Evolutionary conservation across 2,797 vertebrate species (phyloP).

Genomic region (Eidolon dupreanum): DNA sequence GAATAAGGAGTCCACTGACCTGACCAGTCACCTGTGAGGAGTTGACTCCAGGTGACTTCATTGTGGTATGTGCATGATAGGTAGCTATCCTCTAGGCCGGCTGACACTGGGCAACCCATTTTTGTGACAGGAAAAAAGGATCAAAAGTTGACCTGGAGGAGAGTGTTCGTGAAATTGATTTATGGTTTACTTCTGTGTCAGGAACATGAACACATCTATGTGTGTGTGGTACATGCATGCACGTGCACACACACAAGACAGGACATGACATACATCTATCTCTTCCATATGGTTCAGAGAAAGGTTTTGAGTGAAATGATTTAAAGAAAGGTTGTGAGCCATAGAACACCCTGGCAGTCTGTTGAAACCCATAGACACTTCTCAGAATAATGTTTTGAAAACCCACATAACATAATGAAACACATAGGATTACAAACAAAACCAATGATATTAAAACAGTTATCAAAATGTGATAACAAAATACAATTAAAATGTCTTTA

Average conservation of each 20-base stretch:
- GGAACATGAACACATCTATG: not conserved
- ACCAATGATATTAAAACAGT: not conserved
- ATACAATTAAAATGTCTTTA: not conserved
- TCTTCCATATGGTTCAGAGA: not conserved
- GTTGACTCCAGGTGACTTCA: not conserved
- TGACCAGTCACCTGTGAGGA: not conserved
- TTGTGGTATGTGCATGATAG: not conserved
- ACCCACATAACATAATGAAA: not conserved
- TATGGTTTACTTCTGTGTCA: not conserved
- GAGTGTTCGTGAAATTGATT: not conserved
- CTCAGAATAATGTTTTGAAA: not conserved
- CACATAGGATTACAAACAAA: not conserved
- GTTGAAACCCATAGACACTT: not conserved
- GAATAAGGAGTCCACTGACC: not conserved
- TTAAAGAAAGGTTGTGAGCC: not conserved
- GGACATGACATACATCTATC: not conserved
- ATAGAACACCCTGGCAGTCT: not conserved
- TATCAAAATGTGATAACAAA: not conserved
- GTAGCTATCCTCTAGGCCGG: not conserved
- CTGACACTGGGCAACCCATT: not conserved
- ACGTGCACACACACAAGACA: not conserved
- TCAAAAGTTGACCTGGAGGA: not conserved
- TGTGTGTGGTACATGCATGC: accelerated
- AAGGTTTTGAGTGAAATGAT: not conserved
- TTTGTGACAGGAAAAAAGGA: not conserved